Conservation (phyloP, 1,140 invertebrate species). For the Myzus persicae region DNA sequence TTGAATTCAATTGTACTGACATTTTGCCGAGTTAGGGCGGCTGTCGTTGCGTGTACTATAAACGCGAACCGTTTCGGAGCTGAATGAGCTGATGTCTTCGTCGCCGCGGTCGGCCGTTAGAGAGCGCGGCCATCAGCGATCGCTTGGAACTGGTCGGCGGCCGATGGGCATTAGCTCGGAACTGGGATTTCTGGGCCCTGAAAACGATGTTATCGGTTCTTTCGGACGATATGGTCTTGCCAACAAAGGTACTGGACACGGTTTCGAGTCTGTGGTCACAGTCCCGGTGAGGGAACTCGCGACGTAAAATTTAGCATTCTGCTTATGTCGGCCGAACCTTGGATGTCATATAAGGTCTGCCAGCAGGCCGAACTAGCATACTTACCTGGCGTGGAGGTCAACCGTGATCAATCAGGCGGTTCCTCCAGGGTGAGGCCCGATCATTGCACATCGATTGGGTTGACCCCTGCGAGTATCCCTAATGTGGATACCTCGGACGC, state of each 20-base stretch:
- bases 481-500: constrained; percentile 75
- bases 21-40: neutral
- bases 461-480: constrained; percentile 78
- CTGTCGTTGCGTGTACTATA: neutral
- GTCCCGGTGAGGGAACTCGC: fast-evolving
- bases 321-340: neutral
- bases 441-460: constrained; percentile 76
- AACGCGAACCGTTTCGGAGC: neutral
- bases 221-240: fast-evolving
- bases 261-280: neutral
- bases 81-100: neutral
- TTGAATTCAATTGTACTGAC: too few relatives aligned
- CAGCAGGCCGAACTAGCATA: constrained; percentile 63
- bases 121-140: neutral
- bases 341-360: neutral
- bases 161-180: fast-evolving
- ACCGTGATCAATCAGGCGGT: constrained; percentile 75
- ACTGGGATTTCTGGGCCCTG: fast-evolving
- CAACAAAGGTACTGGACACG: fast-evolving
- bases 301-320: neutral
- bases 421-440: constrained; percentile 73
- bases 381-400: constrained; percentile 74
- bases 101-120: neutral
- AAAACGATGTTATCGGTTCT: too few relatives aligned
- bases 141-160: neutral